Evolutionary conservation across 2,113 vertebrate genomes (phyloP), one percentile per base, ranked within the genome.

Genomic region (Phalacrocorax carbo): DNA sequence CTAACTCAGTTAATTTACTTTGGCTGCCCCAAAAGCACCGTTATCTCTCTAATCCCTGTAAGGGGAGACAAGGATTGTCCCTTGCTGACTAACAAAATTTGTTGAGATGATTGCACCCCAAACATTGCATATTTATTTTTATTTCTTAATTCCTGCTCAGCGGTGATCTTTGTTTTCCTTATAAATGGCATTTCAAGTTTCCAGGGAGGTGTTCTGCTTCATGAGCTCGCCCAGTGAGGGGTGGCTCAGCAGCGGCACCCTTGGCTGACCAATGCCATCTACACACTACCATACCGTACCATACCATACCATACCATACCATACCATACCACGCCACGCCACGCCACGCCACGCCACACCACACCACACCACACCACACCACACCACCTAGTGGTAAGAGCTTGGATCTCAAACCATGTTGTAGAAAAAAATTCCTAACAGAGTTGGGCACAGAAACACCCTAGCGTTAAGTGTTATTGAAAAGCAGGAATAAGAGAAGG

Each of bases 401-500:
- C n/a, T 38, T 52, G 36, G 25, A 29, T 57, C 30, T 69, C 48
- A 55, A 86, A 71, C 11, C 42, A 26, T 3, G n/a, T 32, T 51
- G n/a, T 42, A 30, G 48, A 58, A 65, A 65, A 77, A 22, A 36
- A 26, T 5, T 42, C 3, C 0, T 49, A 49, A 13, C 10, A 17
- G 5, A 38, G 48, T 2, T 5, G 1, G 29, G 57, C 30, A 40
- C 40, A 65, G 84, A 89, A 86, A 52, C 26, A 42, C n/a, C 42
- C 51, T 18, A 23, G 11, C 1, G 0, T 17, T 71, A 29, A 79
- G 15, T 0, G 0, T 46, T 88, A 58, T 1, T 54, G 54, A 72
- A 90, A 94, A 81, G 54, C 40, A 91, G 44, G 69, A 87, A 29
- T 62, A 86, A 70, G 10, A 22, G 15, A n/a, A 54, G 55, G 25